Base-by-base conservation (phyloP, 1,140 invertebrate species). In the Drosophila sp. region DNA sequence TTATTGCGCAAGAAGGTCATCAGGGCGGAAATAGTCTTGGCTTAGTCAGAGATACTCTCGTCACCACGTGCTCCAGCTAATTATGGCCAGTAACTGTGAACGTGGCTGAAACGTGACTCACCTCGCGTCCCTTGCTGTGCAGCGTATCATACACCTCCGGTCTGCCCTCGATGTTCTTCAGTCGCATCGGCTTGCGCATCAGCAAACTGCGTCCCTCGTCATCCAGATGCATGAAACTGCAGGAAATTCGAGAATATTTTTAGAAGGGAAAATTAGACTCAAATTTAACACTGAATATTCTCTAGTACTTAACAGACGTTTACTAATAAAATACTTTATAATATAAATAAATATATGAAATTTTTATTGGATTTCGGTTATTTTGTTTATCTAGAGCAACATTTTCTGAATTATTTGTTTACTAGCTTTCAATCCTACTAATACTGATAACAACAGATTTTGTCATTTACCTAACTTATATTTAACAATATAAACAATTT, bases 131-230 rank as follows among this genome's bases (percentile, higher is more conserved):
- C 77, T 93, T 93, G 11, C 92, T 81, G 82, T 95, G 93, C 63
- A 95, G 80, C 13, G 93, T 93, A 82, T 95, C 94, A 69, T 94
- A 94, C 1, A 94, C 93, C 72, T 94, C 94, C 8, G 93, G 94
- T 84, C 93, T 93, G 40, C 94, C 92, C 61, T 93, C 91, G 11
- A 95, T 89, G 91, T 95, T 95, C 78, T 93, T 93, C 21, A 95
- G 84, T 54, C 94, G 93, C 14, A 94, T 93, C 3, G 94, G 94
- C 78, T 94, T 94, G 53, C 91, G 93, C 57, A 93, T 92, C 82
- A 92, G 57, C 57, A 91, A 53, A 21, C 83, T 90, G 34, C 90
- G 82, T 50, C 91, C 83, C 46, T 92, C 90, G 62, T 92, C 89
- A 51, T 90, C 89, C 62, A 91, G 34, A 54, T 91, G 90, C 72